Percentiles rank a stretch among this genome's conserved stretches.
phyloP scores from a whole-genome alignment of 1,140 invertebrate species.

The Pogonomyrmex barbatus region DNA sequence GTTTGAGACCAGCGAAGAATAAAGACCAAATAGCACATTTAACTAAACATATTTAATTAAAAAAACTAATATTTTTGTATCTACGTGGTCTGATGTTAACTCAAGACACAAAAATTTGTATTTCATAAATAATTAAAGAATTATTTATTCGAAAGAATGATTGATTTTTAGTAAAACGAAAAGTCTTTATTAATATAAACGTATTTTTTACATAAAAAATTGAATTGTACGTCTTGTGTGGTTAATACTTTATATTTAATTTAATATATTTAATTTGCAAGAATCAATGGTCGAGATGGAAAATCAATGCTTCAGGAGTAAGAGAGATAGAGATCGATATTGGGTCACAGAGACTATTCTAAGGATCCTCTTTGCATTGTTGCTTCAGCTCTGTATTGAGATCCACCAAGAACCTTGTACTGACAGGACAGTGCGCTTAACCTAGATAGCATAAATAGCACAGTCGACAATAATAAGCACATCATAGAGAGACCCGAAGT shows the following conservation, averaged over 20 bases:
- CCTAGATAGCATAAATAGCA: constrained; percentile 50
- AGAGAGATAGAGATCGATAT: constrained; percentile 35
- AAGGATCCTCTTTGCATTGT: constrained; percentile 72
- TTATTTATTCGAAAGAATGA: neutral
- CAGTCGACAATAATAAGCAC: constrained; percentile 51
- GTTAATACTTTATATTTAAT: constrained; percentile 12
- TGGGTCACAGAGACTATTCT: constrained; percentile 62
- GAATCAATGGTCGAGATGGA: constrained; percentile 35
- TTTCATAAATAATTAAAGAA: neutral
- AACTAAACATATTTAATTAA: neutral
- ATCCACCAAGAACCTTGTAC: constrained; percentile 45
- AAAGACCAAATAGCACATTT: neutral
- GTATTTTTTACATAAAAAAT: neutral
- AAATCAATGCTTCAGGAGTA: constrained; percentile 66
- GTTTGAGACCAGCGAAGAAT: neutral
- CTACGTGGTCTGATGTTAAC: neutral
- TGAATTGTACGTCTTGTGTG: neutral
- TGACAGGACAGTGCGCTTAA: constrained; percentile 60
- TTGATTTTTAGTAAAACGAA: neutral
- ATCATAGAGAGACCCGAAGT: neutral
- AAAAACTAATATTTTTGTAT: too few species aligned
- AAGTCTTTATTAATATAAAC: neutral
- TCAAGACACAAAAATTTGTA: neutral
- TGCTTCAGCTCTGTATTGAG: constrained; percentile 44
- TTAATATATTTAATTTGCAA: constrained; percentile 36